Percentiles rank a stretch among this genome's conserved stretches.
phyloP scores from a whole-genome alignment of 2,797 vertebrate species.

The Rousettus madagascariensis region DNA sequence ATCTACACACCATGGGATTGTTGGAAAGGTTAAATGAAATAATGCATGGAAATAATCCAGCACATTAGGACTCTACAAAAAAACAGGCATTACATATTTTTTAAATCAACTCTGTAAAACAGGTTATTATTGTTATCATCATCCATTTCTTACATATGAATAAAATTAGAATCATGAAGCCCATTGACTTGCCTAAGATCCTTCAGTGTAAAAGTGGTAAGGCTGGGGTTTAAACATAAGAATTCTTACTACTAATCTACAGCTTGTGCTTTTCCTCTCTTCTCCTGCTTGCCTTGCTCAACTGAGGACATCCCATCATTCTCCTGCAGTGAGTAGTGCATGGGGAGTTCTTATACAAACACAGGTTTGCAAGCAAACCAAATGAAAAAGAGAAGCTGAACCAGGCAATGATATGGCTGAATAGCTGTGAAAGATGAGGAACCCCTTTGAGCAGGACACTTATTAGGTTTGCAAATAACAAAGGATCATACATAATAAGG shows the following conservation, averaged over 20 bases:
- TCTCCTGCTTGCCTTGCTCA: not conserved
- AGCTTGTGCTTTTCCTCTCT: not conserved
- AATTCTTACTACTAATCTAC: not conserved
- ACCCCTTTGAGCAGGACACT: not conserved
- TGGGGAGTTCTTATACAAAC: not conserved
- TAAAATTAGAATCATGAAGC: not conserved
- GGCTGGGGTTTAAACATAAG: not conserved
- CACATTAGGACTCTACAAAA: not conserved
- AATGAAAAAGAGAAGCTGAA: not conserved
- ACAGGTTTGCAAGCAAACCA: not conserved
- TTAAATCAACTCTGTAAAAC: not conserved
- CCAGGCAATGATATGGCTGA: not conserved
- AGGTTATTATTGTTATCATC: not conserved
- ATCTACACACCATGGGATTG: not conserved
- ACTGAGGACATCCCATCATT: not conserved
- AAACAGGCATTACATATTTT: not conserved
- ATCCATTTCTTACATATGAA: not conserved
- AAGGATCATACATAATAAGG: not conserved
- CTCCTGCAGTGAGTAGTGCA: not conserved
- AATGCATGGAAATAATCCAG: not conserved
- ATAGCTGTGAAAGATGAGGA: not conserved
- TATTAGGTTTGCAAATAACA: not conserved
- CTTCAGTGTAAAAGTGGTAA: not conserved
- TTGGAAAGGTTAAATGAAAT: slow-evolving; percentile 18
- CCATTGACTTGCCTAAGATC: not conserved